Conservation (phyloP, 2,888 invertebrate species). For the Xanthorhoe spadicearia region DNA sequence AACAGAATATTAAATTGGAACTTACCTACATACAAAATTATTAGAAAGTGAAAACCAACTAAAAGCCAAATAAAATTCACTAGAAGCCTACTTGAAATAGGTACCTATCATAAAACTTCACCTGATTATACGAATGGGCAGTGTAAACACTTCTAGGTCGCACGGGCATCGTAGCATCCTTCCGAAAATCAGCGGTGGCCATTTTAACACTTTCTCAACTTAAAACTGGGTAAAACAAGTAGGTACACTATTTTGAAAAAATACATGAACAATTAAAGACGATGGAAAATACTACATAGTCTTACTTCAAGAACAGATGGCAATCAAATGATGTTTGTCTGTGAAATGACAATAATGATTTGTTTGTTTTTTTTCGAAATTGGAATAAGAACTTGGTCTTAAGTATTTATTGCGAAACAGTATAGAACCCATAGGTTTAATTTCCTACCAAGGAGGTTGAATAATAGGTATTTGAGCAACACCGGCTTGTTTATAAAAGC, state of each 20-base stretch:
- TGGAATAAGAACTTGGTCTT: slow-evolving; percentile 14
- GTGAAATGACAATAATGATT: slow-evolving; percentile 31
- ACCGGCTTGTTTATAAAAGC: too few relatives aligned
- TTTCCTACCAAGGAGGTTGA: too few relatives aligned
- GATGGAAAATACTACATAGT: slow-evolving; percentile 79
- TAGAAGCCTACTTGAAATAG: slow-evolving; percentile 31
- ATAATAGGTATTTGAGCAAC: too few relatives aligned
- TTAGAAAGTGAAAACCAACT: too few relatives aligned
- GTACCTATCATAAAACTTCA: slow-evolving; percentile 20
- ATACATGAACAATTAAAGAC: slow-evolving; percentile 73
- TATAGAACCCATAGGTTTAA: too few relatives aligned
- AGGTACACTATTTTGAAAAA: slow-evolving; percentile 71
- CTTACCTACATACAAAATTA: neutral
- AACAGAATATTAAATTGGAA: too few relatives aligned
- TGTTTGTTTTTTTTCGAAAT: slow-evolving; percentile 38
- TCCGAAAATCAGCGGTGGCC: slow-evolving; percentile 81
- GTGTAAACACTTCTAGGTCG: slow-evolving; percentile 89
- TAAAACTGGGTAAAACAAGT: slow-evolving; percentile 63
- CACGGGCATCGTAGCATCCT: slow-evolving; percentile 79
- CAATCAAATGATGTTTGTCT: slow-evolving; percentile 41
- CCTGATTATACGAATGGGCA: slow-evolving; percentile 86
- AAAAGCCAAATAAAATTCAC: neutral
- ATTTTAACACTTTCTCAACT: slow-evolving; percentile 75
- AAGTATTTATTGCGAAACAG: too few relatives aligned
- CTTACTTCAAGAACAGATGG: slow-evolving; percentile 59